Evolutionary conservation across 2,888 invertebrate species (phyloP).

Genomic region (Branchellion lobata): DNA sequence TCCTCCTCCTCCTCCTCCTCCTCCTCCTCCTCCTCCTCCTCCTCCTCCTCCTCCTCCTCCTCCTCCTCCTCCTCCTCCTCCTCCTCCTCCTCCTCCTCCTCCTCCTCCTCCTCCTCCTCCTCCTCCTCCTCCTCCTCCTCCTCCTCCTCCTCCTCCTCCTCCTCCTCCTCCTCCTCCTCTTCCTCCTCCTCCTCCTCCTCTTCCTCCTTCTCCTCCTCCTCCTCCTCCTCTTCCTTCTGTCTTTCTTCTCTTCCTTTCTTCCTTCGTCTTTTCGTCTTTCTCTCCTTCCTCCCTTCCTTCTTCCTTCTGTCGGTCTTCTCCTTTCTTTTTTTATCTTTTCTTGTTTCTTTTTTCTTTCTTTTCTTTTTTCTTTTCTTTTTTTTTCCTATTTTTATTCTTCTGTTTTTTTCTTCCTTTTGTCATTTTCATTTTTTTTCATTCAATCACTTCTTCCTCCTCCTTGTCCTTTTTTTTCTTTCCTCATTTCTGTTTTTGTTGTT

Average conservation of each 20-base stretch:
- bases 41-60: background rate
- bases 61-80: background rate
- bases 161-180: background rate
- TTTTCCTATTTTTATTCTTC: too few species aligned
- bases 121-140: background rate
- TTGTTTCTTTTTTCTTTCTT: too few species aligned
- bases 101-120: background rate
- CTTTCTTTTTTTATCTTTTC: too few species aligned
- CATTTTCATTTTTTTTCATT: too few species aligned
- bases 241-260: background rate
- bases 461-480: too few species aligned
- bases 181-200: background rate
- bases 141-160: background rate
- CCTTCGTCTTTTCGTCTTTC: too few species aligned
- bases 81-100: background rate
- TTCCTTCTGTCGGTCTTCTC: too few species aligned
- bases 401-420: too few species aligned
- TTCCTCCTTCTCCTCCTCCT: background rate
- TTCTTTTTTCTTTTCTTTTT: too few species aligned
- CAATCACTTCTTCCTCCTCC: too few species aligned
- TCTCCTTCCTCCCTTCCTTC: too few species aligned
- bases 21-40: background rate
- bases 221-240: background rate
- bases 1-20: background rate
- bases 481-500: too few species aligned